phyloP scores from a whole-genome alignment of 2,888 invertebrate genomes.

The Merodon equestris region DNA sequence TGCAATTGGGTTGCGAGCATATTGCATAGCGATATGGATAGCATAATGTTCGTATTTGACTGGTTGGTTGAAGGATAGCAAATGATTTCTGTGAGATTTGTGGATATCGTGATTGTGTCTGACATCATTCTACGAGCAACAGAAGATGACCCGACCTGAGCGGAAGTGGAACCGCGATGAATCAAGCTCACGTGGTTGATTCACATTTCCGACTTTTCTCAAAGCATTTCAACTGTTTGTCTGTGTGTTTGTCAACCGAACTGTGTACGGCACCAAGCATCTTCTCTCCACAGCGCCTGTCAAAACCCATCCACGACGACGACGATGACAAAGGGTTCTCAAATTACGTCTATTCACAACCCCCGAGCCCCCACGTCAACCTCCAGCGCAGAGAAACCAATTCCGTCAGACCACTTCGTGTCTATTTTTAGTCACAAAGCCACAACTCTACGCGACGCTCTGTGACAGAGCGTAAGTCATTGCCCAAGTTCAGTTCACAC shows the following conservation, averaged over 20 bases:
- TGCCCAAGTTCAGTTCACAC: conserved; percentile 77
- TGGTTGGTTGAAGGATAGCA: too few species aligned
- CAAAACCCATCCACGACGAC: conserved; percentile 46
- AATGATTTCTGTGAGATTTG: conserved; percentile 40
- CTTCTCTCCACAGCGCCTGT: conserved; percentile 50
- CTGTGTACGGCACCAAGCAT: conserved; percentile 35
- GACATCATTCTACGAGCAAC: neutral
- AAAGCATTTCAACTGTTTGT: neutral
- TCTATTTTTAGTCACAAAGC: conserved; percentile 66
- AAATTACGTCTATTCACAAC: conserved; percentile 43
- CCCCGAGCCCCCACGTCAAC: neutral
- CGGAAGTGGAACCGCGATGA: too few species aligned
- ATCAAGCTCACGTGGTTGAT: too few species aligned
- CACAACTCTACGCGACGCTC: conserved; percentile 28
- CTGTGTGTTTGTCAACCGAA: conserved; percentile 25
- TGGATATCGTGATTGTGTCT: conserved; percentile 45
- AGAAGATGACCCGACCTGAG: too few species aligned
- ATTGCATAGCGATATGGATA: conserved; percentile 28
- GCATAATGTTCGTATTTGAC: too few species aligned
- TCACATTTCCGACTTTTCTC: too few species aligned
- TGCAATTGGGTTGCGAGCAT: conserved; percentile 49
- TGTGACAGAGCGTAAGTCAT: conserved; percentile 57
- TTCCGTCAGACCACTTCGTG: conserved; percentile 37
- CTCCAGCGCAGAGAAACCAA: conserved; percentile 41
- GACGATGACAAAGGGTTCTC: conserved; percentile 51